A percentile compares a stretch with the other conserved stretches of the same genome.
Conservation (phyloP, 2,797 vertebrate genomes). For the Poeciliopsis infans region DNA sequence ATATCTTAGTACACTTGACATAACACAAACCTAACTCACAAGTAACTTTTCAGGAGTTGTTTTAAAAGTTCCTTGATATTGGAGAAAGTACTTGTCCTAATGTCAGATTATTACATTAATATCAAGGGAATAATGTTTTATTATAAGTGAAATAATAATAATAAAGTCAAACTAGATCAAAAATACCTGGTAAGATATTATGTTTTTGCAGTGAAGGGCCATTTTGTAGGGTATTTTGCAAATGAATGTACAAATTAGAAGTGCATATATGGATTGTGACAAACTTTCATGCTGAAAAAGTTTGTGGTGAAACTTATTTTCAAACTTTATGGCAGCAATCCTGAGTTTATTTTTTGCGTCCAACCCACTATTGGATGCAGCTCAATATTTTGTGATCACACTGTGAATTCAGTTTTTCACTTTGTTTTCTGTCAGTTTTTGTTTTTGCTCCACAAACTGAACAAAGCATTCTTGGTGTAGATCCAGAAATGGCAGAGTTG, state of each 20-base stretch:
- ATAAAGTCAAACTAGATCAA: too few relatives aligned
- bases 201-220: background rate
- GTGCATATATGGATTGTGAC: background rate
- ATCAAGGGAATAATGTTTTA: too few relatives aligned
- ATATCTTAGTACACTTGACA: too few relatives aligned
- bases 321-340: background rate
- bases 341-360: background rate
- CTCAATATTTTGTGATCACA: background rate
- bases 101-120: too few relatives aligned
- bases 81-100: too few relatives aligned
- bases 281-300: background rate
- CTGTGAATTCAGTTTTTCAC: conserved; percentile 6
- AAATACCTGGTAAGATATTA: too few relatives aligned
- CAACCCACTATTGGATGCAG: background rate
- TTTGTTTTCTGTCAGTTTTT: conserved; percentile 11
- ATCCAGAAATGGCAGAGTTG: conserved; percentile 37
- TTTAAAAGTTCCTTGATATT: too few relatives aligned
- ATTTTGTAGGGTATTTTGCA: background rate
- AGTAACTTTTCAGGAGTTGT: too few relatives aligned
- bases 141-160: too few relatives aligned
- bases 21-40: too few relatives aligned
- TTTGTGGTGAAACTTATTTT: background rate
- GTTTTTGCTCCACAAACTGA: conserved; percentile 16
- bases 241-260: conserved; percentile 1
- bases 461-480: conserved; percentile 35